Base-by-base conservation (phyloP, 2,888 invertebrate genomes). In the Pristionchus entomophagus region DNA sequence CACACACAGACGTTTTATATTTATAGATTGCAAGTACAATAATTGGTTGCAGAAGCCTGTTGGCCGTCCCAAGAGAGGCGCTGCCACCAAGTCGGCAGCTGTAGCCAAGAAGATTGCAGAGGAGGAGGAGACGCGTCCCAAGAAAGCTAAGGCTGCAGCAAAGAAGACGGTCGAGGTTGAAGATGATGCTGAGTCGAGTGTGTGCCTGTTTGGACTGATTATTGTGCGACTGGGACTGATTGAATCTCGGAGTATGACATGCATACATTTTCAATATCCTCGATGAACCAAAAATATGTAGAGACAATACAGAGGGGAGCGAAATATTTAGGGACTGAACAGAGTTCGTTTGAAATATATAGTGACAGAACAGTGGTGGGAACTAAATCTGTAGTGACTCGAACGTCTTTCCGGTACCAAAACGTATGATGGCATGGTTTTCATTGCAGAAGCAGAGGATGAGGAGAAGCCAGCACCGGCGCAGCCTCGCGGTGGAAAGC, bases 41-140 rank as follows among this genome's bases (percentile, higher is more conserved):
- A 10, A 29, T 49, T 12, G n/a, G n/a, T n/a, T n/a, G n/a, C n/a
- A 77, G 80, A 81, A 81, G 53, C 35, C 53, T 26, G 53, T 12
- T 53, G 80, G 53, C 12, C 80, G 80, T 32, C 53, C 80, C 12
- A 53, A 81, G 80, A 51, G 80, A 53, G 80, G 53, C 14, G 80
- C 80, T 53, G 80, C 80, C 19, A 14, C 41, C n/a, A 81, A 35
- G 19, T n/a, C 53, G 8, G 35, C 29, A 8, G 80, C 41, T 8
- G 17, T 26, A 12, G 26, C 26, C 35, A 77, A 49, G 77, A 81
- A 81, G 53, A 53, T 22, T 32, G 53, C n/a, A 12, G 49, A 77
- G 14, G 77, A 77, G 14, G 77, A 77, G n/a, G 45, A n/a, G n/a
- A n/a, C 35, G 38, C 22, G n/a, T 22, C n/a, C n/a, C n/a, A 73